These are phyloP conservation scores for Metaphire vulgaris DNA, from an alignment of 1,140 invertebrate species.

Conservation along the genomic window DNA sequence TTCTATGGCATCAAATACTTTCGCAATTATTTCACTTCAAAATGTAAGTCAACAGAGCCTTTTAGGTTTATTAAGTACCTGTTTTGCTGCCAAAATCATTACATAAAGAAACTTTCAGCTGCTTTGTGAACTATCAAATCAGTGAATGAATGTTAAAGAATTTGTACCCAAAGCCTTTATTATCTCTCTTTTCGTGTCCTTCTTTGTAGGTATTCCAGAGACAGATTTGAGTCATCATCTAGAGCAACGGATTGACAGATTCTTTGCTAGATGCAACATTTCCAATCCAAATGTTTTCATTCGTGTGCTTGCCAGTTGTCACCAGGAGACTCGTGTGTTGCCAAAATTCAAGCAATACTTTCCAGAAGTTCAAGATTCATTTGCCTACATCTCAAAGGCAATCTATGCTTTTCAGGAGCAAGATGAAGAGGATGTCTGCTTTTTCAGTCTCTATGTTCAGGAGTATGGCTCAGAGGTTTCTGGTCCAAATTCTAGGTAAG, in stretches of 20 bases:
- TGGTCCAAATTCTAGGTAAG: conserved; percentile 71
- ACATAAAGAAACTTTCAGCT: no score
- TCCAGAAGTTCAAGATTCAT: not conserved
- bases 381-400: conserved; percentile 62
- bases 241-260: no score
- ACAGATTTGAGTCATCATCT: not conserved
- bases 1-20: conserved; percentile 83
- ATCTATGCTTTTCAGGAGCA: conserved; percentile 99
- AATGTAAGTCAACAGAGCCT: no score
- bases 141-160: no score
- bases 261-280: not conserved
- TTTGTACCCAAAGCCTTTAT: no score
- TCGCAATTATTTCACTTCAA: conserved; percentile 96
- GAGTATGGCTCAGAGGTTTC: conserved; percentile 97
- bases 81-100: no score
- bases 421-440: conserved; percentile 95
- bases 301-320: not conserved
- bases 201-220: not conserved
- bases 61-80: no score
- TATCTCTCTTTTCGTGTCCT: no score
- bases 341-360: not conserved
- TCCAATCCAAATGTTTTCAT: not conserved
- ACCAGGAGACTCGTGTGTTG: not conserved
- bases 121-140: no score
- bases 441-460: conserved; percentile 99